Percentiles rank a stretch among this genome's conserved stretches.
These are phyloP conservation scores for Porites divaricata DNA, from an alignment of 92 coral and sea anemone genomes.

Conservation along the genomic window DNA sequence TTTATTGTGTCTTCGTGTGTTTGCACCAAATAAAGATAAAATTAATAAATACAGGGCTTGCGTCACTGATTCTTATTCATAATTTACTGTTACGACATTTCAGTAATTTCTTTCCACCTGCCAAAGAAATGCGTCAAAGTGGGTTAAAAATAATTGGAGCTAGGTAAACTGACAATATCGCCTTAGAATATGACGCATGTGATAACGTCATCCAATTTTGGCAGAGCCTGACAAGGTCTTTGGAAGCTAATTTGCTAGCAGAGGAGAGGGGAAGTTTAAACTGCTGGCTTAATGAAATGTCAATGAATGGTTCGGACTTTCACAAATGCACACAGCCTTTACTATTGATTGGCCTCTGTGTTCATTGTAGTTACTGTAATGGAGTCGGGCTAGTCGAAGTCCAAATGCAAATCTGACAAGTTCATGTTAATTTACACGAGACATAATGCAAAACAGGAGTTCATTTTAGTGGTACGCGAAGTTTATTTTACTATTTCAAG, in stretches of 20 bases:
- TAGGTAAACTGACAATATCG: neutral
- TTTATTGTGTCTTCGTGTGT: neutral
- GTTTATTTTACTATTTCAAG: slow-evolving; percentile 16
- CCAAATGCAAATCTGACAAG: neutral
- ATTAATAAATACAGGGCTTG: neutral
- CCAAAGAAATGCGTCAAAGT: neutral
- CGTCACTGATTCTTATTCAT: neutral
- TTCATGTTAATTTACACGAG: neutral
- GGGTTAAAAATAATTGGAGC: neutral
- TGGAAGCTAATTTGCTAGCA: neutral
- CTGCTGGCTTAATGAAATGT: neutral
- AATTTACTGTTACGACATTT: neutral
- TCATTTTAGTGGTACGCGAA: neutral
- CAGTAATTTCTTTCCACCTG: neutral
- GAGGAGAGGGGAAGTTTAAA: too few species aligned
- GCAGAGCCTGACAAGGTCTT: neutral
- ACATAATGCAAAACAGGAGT: neutral
- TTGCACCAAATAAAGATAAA: neutral
- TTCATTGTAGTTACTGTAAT: too few species aligned
- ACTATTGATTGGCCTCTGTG: too few species aligned
- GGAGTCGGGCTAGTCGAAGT: neutral
- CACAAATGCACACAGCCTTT: too few species aligned
- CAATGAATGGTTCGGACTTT: neutral
- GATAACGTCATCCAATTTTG: neutral
- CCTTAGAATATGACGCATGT: too few species aligned